Evolutionary conservation across 2,888 invertebrate genomes (phyloP), one percentile per base, ranked within the genome.

Genomic region (Drosophila lacicola): DNA sequence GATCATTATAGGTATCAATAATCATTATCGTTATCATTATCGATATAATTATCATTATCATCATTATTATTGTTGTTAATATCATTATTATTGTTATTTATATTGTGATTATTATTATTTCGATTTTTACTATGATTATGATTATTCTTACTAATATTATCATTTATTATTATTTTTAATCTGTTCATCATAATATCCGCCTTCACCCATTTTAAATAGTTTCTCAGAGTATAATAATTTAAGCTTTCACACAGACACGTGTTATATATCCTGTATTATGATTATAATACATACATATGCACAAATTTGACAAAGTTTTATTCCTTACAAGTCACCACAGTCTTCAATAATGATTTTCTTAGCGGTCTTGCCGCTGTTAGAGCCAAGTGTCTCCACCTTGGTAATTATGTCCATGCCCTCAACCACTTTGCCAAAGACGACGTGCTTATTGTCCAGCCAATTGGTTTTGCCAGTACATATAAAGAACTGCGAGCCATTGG

Each of bases 401-500:
- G 95, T 96, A 8, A 98, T 96, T 69, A 98, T 94, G 90, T 98
- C 97, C 95, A 97, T 95, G 65, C 98, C 98, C 88, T 98, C 97
- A 17, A 96, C 95, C 0, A 98, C 98, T 8, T 37, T 55, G 97
- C 97, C 74, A 97, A 98, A 86, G 98, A 99, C 93, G 98, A 98
- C 75, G 97, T 76, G 70, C 19, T 74, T 62, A 9, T 66, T 74
- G 39, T 77, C 70, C 60, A 78, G 46, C 98, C 98, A 99, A 39
- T 95, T 94, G 14, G 98, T 98, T 90, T 97, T 96, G 17, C 95
- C 96, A 66, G 97, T 97, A 68, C 98, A 98, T 81, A 99, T 95
- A 92, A 99, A 99, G 94, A 99, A 99, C 92, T 99, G 98, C 55
- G 98, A 98, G 55, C 98, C 98, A 92, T 99, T 99, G 58, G 98